These are phyloP conservation scores for Popillia japonica DNA, from an alignment of 1,140 invertebrate genomes.

Conservation along the genomic window DNA sequence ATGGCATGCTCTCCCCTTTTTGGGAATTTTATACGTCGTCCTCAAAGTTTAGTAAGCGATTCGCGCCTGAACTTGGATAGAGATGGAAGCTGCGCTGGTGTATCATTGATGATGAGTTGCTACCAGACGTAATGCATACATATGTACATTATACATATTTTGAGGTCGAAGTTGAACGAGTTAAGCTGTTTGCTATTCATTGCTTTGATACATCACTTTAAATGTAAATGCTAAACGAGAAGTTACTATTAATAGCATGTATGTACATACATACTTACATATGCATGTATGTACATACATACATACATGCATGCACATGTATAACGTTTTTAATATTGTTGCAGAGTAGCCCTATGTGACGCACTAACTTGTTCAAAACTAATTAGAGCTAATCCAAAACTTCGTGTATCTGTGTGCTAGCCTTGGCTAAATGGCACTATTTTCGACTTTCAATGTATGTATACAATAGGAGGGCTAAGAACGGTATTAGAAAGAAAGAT, in stretches of 20 bases:
- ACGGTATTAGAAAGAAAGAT: no score
- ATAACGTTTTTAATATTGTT: neutral
- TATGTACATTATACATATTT: neutral
- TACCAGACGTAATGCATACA: neutral
- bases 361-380: no score
- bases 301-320: neutral
- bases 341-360: no score
- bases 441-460: no score
- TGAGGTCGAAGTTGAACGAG: conserved; percentile 10
- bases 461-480: no score
- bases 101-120: neutral
- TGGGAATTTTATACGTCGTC: neutral
- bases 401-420: no score
- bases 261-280: neutral
- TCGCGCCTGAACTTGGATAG: neutral
- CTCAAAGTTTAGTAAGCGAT: neutral
- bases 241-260: neutral
- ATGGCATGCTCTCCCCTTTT: neutral
- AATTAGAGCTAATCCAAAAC: no score
- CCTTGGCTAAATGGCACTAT: no score
- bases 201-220: conserved; percentile 1
- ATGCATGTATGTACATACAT: neutral
- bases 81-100: neutral
- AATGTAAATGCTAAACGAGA: neutral
- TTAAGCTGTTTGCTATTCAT: conserved; percentile 1